Conservation (phyloP, 2,888 invertebrate species). For the Ichneumoninae sp. region DNA sequence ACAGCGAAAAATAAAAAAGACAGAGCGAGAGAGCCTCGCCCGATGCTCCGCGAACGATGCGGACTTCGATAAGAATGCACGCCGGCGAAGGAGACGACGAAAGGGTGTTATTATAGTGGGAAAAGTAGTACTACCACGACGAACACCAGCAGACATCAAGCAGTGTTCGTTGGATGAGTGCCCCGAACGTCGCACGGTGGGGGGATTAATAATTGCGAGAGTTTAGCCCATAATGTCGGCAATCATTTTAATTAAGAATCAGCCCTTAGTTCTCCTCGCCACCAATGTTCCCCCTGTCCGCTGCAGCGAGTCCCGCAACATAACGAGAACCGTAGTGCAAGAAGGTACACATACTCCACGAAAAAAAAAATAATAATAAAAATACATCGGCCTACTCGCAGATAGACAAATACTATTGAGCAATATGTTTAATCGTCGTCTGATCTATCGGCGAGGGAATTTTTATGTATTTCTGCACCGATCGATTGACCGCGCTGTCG, state of each 20-base stretch:
- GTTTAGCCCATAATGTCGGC: conserved; percentile 80
- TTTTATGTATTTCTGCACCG: background rate
- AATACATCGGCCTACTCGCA: background rate
- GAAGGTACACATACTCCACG: background rate
- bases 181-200: conserved; percentile 61
- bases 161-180: conserved; percentile 70
- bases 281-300: conserved; percentile 4
- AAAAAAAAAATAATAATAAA: background rate
- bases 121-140: conserved; percentile 71
- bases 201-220: conserved; percentile 80
- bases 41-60: conserved; percentile 70
- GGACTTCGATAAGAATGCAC: conserved; percentile 77
- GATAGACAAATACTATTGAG: background rate
- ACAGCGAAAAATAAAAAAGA: conserved; percentile 32
- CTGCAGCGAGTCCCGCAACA: conserved; percentile 14
- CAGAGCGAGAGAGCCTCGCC: conserved; percentile 37
- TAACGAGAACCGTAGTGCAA: background rate
- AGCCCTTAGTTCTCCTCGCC: conserved; percentile 61
- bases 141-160: conserved; percentile 77
- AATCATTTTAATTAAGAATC: conserved; percentile 82
- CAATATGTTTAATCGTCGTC: background rate
- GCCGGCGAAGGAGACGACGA: conserved; percentile 71
- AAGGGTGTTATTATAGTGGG: conserved; percentile 79
- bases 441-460: background rate
- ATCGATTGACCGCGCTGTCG: conserved; percentile 52